Percentiles rank a stretch among this genome's conserved stretches.
Evolutionary conservation across 2,797 vertebrate genomes (phyloP).

Genomic region (Ctenopoma multispine): DNA sequence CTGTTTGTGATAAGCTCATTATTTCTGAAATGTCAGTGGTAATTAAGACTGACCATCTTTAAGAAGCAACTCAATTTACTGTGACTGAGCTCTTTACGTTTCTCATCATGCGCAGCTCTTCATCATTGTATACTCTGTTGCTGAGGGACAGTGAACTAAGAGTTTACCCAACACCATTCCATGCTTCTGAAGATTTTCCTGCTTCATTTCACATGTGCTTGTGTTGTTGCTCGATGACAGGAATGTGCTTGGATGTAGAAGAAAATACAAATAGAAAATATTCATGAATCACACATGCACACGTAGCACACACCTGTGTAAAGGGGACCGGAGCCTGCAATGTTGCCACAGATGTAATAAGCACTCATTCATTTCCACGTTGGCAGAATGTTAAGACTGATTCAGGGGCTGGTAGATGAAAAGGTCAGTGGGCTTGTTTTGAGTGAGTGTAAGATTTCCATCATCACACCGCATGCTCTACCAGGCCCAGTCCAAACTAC

Average conservation of each 20-base stretch:
- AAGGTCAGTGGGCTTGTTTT: constrained; percentile 77
- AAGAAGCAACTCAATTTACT: constrained; percentile 51
- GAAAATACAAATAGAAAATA: constrained; percentile 44
- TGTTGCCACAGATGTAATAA: constrained; percentile 66
- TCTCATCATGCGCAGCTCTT: constrained; percentile 32
- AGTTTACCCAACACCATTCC: constrained; percentile 21
- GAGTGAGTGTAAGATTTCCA: constrained; percentile 80
- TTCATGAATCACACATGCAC: not conserved
- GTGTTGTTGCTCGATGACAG: constrained; percentile 37
- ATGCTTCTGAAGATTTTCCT: constrained; percentile 42
- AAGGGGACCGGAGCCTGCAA: constrained; percentile 41
- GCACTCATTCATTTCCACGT: constrained; percentile 68
- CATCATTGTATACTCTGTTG: not conserved
- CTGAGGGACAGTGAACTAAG: constrained; percentile 23
- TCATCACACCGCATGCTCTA: constrained; percentile 70
- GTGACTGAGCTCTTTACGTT: constrained; percentile 55
- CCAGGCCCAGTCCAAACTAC: constrained; percentile 67
- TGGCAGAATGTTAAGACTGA: constrained; percentile 71
- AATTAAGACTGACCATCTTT: constrained; percentile 70
- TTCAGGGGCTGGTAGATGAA: constrained; percentile 71
- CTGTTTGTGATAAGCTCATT: constrained; percentile 59
- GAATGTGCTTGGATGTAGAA: constrained; percentile 28
- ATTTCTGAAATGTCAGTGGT: constrained; percentile 64
- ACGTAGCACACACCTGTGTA: constrained; percentile 39
- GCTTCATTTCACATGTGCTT: constrained; percentile 39